Percentiles rank a stretch among this genome's conserved stretches.
Conservation (phyloP, 2,113 vertebrate species). For the Thalassarche chlororhynchos region DNA sequence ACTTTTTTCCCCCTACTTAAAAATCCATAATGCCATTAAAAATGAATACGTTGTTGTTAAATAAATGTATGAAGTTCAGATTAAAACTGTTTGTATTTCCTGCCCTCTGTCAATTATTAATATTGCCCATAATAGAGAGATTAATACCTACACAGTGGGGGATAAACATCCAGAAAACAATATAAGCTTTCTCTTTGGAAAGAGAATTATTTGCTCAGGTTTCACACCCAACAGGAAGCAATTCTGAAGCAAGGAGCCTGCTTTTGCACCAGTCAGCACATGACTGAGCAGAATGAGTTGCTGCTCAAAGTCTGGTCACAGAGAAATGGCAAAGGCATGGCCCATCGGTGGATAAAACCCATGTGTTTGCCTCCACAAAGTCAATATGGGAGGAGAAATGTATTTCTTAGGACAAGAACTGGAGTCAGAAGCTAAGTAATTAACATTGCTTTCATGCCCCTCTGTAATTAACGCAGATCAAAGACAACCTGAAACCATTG, state of each 20-base stretch:
- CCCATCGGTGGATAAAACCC: background rate
- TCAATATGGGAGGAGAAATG: background rate
- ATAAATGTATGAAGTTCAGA: constrained; percentile 40
- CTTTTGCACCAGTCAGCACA: background rate
- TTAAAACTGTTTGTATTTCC: constrained; percentile 28
- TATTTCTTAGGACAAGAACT: constrained; percentile 4
- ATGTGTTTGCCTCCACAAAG: background rate
- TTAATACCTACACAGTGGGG: background rate
- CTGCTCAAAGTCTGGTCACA: background rate
- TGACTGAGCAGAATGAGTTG: background rate
- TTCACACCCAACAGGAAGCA: constrained; percentile 43
- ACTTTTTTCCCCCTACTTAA: background rate
- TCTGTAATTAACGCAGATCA: constrained; percentile 64
- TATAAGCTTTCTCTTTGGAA: background rate
- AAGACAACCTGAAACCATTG: constrained; percentile 15
- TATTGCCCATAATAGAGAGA: constrained; percentile 18
- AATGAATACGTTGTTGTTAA: constrained; percentile 23
- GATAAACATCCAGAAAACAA: constrained; percentile 1
- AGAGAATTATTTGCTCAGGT: constrained; percentile 14
- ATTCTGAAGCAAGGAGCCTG: background rate
- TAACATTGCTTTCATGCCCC: constrained; percentile 63
- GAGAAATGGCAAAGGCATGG: background rate
- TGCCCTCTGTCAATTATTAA: constrained; percentile 50
- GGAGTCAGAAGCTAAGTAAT: constrained; percentile 58
- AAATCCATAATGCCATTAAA: constrained; percentile 58